Base-by-base conservation (phyloP, 2,113 vertebrate genomes). In the Elephas maximus region DNA sequence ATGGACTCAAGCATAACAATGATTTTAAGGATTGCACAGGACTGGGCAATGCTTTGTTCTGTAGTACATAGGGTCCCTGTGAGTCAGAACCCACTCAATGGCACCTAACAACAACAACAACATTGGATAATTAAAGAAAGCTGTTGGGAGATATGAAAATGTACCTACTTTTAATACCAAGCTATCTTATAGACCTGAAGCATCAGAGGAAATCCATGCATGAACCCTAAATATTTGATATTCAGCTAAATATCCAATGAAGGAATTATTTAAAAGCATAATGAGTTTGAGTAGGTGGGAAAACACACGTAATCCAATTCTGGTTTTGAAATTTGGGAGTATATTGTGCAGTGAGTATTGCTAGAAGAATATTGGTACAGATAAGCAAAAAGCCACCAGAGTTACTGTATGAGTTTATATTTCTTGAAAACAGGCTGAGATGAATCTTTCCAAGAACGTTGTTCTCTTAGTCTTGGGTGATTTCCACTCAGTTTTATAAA, bases 401-500 rank as follows among this genome's bases (percentile, higher is more conserved):
- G 88, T 18, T 33, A 17, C 5, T 12, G n/a, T 24, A 18, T 37
- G 8, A 84, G 6, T 74, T 88, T 83, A 33, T 77, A 30, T 67
- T 80, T 91, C 26, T 63, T 63, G 60, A 95, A 94, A 65, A 88
- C 21, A 63, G 57, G 45, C n/a, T 83, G 20, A 30, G 23, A 23
- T 26, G 18, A 44, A 76, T 81, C 45, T 94, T 93, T 89, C 24
- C 30, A 92, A 85, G 85, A 92, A 92, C 41, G 17, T 4, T n/a
- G 37, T 84, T 88, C 60, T 87, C 65, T 57, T 48, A 51, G 41
- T 51, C 10, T 92, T 80, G 41, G 41, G 2, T 65, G 65, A 69
- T 90, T 90, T 86, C 67, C 14, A 86, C 65, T 92, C 63, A 24
- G 41, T 86, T 76, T 71, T 30, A 33, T 23, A 85, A 76, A 44